Evolutionary conservation across 2,888 invertebrate genomes (phyloP).

Genomic region (Branchellion lobata): DNA sequence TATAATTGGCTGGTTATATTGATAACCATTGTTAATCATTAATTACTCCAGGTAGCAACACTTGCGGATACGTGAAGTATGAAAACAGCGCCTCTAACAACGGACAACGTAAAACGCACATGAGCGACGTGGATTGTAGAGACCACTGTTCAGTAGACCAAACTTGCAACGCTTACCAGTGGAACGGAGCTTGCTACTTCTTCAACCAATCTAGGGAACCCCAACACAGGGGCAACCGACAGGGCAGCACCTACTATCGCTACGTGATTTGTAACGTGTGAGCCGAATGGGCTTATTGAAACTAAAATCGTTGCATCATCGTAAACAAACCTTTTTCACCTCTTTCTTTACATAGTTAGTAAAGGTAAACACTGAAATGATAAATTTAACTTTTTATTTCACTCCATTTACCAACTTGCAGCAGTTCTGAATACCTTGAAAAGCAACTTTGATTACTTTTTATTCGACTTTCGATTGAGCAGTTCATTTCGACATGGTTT

Average conservation of each 20-base stretch:
- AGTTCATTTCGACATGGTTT: too few species aligned
- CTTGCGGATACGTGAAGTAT: neutral
- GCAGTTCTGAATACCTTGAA: too few species aligned
- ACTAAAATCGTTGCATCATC: neutral
- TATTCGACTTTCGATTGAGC: too few species aligned
- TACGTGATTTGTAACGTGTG: neutral
- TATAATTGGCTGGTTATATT: neutral
- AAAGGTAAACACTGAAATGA: too few species aligned
- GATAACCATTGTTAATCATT: neutral
- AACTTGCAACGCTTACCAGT: neutral
- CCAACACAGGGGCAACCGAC: neutral
- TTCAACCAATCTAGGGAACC: neutral
- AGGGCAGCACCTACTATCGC: neutral
- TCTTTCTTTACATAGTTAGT: too few species aligned
- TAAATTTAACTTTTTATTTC: too few species aligned
- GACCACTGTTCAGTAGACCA: neutral
- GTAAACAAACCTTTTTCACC: too few species aligned
- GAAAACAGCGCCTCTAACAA: neutral
- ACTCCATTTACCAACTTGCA: too few species aligned
- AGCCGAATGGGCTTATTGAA: neutral
- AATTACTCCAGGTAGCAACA: neutral
- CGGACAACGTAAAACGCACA: neutral
- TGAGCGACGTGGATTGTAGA: neutral
- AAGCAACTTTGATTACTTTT: too few species aligned
- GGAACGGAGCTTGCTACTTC: neutral